Evolutionary conservation across 2,113 vertebrate genomes (phyloP).

Genomic region (Lycocorax pyrrhopterus): DNA sequence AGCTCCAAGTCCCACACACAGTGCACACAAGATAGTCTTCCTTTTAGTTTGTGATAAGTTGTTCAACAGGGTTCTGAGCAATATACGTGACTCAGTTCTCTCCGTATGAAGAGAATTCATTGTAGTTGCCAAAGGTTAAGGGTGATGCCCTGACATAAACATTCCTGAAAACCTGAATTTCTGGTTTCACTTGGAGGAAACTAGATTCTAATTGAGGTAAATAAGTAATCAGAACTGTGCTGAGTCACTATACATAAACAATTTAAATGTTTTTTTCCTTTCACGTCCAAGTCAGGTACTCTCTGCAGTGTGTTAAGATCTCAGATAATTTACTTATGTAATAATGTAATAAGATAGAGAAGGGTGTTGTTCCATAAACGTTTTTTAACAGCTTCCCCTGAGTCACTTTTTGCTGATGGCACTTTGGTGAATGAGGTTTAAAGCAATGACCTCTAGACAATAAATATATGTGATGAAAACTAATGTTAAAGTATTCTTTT

Average conservation of each 20-base stretch:
- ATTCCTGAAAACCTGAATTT: constrained; percentile 17
- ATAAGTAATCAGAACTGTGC: constrained; percentile 18
- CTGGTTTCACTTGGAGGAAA: constrained; percentile 8
- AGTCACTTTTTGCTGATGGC: not conserved
- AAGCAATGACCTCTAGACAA: not conserved
- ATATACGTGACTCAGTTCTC: not conserved
- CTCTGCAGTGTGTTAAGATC: not conserved
- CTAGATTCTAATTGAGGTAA: not conserved
- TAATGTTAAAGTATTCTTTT: not conserved
- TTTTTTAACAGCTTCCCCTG: not conserved
- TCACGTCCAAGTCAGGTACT: not conserved
- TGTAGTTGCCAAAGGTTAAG: not conserved
- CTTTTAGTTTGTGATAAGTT: not conserved
- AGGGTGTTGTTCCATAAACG: not conserved
- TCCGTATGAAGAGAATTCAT: not conserved
- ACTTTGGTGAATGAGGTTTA: not conserved
- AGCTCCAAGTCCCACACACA: not conserved
- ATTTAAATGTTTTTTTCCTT: not conserved
- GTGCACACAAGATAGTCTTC: not conserved
- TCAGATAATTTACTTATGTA: not conserved
- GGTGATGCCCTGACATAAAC: not conserved
- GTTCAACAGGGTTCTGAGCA: not conserved
- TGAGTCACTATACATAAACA: not conserved
- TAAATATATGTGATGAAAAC: not conserved
- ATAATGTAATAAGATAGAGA: not conserved